Base-by-base conservation (phyloP, 2,113 vertebrate genomes). In the Thinocorus orbignyianus region DNA sequence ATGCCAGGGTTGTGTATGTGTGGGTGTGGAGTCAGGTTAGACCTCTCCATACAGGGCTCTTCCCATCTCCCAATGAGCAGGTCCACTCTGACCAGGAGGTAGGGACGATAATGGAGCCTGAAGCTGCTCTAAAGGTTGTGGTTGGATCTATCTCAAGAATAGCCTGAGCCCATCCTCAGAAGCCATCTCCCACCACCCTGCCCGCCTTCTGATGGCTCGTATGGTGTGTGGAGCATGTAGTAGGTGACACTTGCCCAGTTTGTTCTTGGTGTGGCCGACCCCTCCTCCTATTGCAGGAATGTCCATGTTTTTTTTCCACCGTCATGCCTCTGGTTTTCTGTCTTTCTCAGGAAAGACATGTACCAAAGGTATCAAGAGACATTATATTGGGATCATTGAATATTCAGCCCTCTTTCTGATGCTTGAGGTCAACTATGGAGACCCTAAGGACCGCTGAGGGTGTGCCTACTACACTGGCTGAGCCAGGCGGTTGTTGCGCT, bases 181-280 rank as follows among this genome's bases (percentile, higher is more conserved):
- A 68, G 23, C 49, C 26, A 5, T 22, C 28, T 49, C 58, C 55
- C 0, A 0, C 49, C 31, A 4, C 2, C 19, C 70, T 37, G 18
- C 26, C 33, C 54, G 5, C 30, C 2, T 0, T n/a, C 58, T 25
- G 42, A 3, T 0, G 0, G 26, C 33, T 48, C 3, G 0, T 7
- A 35, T 7, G 39, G 11, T 31, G 20, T 14, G 64, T 26, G 41
- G 44, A 68, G 48, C 65, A 17, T 8, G 2, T 3, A 7, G 57
- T 12, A 15, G 11, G 9, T 23, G 52, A 44, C 22, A 3, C 22
- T 42, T 0, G 0, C 19, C 28, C 55, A 3, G 5, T 13, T 42
- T 39, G 19, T 46, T 62, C 16, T 46, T 6, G 57, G n/a, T 7
- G 3, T 16, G 49, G 39, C 24, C 73, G 55, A 3, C 35, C 39